phyloP scores from a whole-genome alignment of 2,113 vertebrate species.

The Bubo bubo region DNA sequence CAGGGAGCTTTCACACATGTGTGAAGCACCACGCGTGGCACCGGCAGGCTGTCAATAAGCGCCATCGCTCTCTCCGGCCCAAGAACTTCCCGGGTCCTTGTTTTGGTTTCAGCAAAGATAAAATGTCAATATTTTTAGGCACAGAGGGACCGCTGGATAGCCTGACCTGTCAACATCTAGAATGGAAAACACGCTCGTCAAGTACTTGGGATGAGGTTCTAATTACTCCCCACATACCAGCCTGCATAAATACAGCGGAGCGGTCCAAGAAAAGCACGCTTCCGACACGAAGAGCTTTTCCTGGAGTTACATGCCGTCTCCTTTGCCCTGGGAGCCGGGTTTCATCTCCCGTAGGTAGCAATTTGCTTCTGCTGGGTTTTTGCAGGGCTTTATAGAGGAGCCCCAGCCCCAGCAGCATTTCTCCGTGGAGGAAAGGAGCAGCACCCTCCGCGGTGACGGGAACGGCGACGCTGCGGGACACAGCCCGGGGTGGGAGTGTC shows the following conservation, averaged over 20 bases:
- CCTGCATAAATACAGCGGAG: neutral
- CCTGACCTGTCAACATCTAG: conserved; percentile 28
- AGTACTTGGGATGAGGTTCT: conserved; percentile 31
- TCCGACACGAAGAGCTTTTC: neutral
- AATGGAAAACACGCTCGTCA: conserved; percentile 11
- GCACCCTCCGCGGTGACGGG: neutral
- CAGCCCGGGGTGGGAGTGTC: rapidly evolving
- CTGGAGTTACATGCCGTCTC: neutral
- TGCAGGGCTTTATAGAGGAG: neutral
- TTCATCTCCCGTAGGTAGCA: neutral
- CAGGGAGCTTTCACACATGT: neutral
- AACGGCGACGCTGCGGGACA: rapidly evolving
- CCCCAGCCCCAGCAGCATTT: neutral
- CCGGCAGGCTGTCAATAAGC: neutral
- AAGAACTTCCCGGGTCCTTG: neutral
- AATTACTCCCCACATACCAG: conserved; percentile 52
- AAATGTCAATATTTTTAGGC: neutral
- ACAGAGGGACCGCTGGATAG: neutral
- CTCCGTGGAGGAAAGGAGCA: rapidly evolving
- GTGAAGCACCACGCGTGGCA: neutral
- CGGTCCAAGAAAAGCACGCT: conserved; percentile 57
- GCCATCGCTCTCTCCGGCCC: neutral
- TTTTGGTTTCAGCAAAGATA: neutral
- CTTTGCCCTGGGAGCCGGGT: neutral
- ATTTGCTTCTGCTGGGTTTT: neutral